Base-by-base conservation (phyloP, 64 coral and sea anemone genomes). In the Actinia equina region DNA sequence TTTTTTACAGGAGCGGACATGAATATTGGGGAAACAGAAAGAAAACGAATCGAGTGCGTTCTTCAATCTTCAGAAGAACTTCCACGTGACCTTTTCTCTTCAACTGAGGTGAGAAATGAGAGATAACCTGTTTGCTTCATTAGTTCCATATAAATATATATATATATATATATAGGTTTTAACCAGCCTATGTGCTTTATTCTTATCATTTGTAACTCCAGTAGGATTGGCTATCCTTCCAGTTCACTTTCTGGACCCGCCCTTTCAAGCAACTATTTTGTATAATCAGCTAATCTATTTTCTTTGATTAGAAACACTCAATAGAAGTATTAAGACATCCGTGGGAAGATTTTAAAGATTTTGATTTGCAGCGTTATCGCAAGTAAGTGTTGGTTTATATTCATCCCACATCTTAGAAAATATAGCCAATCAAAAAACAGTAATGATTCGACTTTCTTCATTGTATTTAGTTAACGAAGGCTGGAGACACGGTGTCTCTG, bases 61-160 rank as follows among this genome's bases (percentile, higher is more conserved):
- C 90, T 92, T 43, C 90, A 87, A 26, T 92, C 90, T 4, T 56
- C 77, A 17, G 80, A 87, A 4, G 90, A 92, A 54, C 65, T 92
- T 22, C 90, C 90, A 30, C 56, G 83, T 43, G 74, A 86, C 44
- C 71, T 92, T 19, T 92, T 92, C 78, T 60, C 71, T n/a, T 83
- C 90, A n/a, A 59, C 85, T 83, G 84, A 92, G 77, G 90, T 92
- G 71, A 54, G 27, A 15, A 74, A 41, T 37, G 30, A 37, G 30
- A 37, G 30, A 74, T 27, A 0, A 12, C 55, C 55, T 12, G 55
- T 57, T 16, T 57, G 7, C 55, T 57, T 16, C 15, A 37, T 37
- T 37, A 37, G 30, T 37, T 37, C 30, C 30, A 37, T 37, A 37
- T 37, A 37, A 37, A 37, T 37, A 37, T 37, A 37, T 37, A 37